A percentile compares a stretch with the other conserved stretches of the same genome.
These are phyloP conservation scores for Hemithea aestivaria DNA, from an alignment of 2,888 invertebrate genomes.

Conservation along the genomic window DNA sequence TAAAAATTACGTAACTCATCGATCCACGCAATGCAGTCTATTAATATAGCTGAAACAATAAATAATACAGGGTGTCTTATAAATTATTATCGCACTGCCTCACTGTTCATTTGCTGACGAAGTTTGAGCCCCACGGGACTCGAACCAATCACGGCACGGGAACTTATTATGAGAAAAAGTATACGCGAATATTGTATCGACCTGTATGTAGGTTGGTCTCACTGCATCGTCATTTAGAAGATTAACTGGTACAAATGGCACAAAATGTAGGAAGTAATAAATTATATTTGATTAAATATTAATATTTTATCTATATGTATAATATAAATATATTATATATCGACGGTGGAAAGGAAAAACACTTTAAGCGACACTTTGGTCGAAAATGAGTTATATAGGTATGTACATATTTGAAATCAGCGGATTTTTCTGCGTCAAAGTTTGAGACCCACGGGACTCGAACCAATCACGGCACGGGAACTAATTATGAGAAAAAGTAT, in stretches of 20 bases:
- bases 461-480: constrained; percentile 73
- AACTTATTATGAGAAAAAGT: constrained; percentile 73
- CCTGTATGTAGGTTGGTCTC: constrained; percentile 4
- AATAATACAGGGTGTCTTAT: constrained; percentile 71
- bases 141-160: constrained; percentile 71
- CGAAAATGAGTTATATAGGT: no score
- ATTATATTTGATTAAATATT: no score
- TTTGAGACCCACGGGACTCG: constrained; percentile 60
- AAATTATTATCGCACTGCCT: constrained; percentile 75
- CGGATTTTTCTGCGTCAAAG: no score
- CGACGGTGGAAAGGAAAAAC: no score
- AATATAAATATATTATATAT: no score
- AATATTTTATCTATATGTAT: no score
- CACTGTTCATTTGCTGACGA: constrained; percentile 79
- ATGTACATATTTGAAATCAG: no score
- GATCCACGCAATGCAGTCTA: constrained; percentile 29
- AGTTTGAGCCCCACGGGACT: constrained; percentile 65
- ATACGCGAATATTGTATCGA: constrained; percentile 23
- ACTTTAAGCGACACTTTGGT: no score
- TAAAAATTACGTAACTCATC: constrained; percentile 5
- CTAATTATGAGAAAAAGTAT: constrained; percentile 70
- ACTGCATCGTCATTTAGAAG: neutral
- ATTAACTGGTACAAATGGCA: no score
- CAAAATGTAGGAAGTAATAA: no score
- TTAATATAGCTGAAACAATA: constrained; percentile 57